Base-by-base conservation (phyloP, 2,113 vertebrate genomes). In the Sceloporus tristichus region DNA sequence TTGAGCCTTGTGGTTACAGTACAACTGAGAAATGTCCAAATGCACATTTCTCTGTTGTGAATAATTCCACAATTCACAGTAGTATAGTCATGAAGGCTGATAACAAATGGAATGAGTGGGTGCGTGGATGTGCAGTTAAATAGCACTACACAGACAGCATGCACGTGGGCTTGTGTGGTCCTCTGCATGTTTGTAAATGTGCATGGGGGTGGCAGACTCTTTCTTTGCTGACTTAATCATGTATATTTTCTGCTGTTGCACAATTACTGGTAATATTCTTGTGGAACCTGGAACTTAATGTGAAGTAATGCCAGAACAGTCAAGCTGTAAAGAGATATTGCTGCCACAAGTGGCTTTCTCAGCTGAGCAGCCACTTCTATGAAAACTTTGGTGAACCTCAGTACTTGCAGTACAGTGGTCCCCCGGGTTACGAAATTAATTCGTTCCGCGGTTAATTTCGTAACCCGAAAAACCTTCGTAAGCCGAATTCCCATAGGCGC, bases 21-120 rank as follows among this genome's bases (percentile, higher is more conserved):
- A 42, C 54, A 79, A 82, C 73, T 85, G 54, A 68, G 66, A 68
- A 68, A 25, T 68, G 25, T 84, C 62, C 13, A 2, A 66, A 62
- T 79, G 89, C 62, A 87, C 78, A 86, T 54, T 59, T 27, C 23
- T 89, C 70, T 65, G 38, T 65, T 25, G 79, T 42, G n/a, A 5
- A 40, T 34, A 88, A 56, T 29, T 82, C 59, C 54, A 76, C 56
- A 83, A 38, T 54, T 77, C 65, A 48, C n/a, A 56, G 9, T 11
- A 53, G 21, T 54, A 65, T 14, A n/a, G 62, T 78, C 38, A 53
- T 34, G 27, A 10, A 0, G 3, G 5, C 62, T 66, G 42, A 66
- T 42, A 53, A 73, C 42, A 23, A 54, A 23, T 40, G 21, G 59
- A 76, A 76, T 48, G 40, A 66, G 6, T 66, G 11, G 56, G 34